These are phyloP conservation scores for Cynaeus angustus DNA, from an alignment of 2,888 invertebrate genomes.

Conservation along the genomic window DNA sequence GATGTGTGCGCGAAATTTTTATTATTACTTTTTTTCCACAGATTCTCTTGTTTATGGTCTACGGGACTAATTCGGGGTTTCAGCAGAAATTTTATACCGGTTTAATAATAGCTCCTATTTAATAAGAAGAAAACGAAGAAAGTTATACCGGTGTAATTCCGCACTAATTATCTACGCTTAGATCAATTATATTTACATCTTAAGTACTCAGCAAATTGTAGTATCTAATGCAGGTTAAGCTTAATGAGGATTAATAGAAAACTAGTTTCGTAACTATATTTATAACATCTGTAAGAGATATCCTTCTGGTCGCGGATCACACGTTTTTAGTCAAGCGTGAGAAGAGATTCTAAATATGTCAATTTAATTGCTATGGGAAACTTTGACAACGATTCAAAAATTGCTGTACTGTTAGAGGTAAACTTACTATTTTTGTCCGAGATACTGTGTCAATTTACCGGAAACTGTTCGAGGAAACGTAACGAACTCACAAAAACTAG, in stretches of 20 bases:
- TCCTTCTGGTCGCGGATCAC: constrained; percentile 29
- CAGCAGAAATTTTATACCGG: constrained; percentile 11
- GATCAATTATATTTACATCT: constrained; percentile 36
- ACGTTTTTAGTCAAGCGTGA: constrained; percentile 41
- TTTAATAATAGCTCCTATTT: background rate
- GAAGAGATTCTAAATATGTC: constrained; percentile 26
- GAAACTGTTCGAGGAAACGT: background rate
- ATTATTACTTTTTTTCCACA: constrained; percentile 12
- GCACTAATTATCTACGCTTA: constrained; percentile 12
- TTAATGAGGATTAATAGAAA: constrained; percentile 37
- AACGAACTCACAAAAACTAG: too few relatives aligned
- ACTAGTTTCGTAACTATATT: constrained; percentile 35
- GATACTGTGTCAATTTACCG: constrained; percentile 2
- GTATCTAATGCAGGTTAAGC: constrained; percentile 15
- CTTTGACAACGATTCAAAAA: background rate
- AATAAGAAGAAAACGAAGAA: constrained; percentile 1
- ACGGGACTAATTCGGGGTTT: constrained; percentile 17
- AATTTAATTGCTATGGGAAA: constrained; percentile 33
- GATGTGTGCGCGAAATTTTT: constrained; percentile 17
- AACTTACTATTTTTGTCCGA: background rate
- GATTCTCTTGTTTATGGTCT: constrained; percentile 30
- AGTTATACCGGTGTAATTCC: constrained; percentile 4
- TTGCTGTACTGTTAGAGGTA: background rate
- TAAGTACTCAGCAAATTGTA: constrained; percentile 29
- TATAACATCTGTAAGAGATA: constrained; percentile 44